Base-by-base conservation (phyloP, 1,140 invertebrate genomes). In the Zeugodacus cucurbitae region DNA sequence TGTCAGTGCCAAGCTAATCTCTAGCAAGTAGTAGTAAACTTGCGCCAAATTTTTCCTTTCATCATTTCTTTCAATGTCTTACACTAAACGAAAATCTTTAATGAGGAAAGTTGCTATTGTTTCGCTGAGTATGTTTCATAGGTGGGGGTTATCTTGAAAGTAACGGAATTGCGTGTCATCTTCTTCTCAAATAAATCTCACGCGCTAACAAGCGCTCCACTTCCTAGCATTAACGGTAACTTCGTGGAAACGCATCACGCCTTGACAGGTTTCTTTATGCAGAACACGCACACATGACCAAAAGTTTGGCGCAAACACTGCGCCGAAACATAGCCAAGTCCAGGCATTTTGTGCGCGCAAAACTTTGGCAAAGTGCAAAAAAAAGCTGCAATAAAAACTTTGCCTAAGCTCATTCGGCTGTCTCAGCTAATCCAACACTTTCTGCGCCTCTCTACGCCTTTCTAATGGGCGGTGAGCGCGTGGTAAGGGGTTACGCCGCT, bases 101-200 rank as follows among this genome's bases (percentile, higher is more conserved):
- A 82, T 82, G 44, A 82, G 74, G 1, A 82, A 82, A 82, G 74
- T 82, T 74, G n/a, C 64, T 67, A 44, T 29, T 82, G 41, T 82
- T 82, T 82, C 11, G n/a, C 1, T n/a, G n/a, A n/a, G n/a, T n/a
- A n/a, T n/a, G n/a, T n/a, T n/a, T n/a, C n/a, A n/a, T 29, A 48
- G 14, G 5, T 32, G n/a, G 48, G 44, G 17, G 48, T 11, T 54
- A 54, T 3, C 48, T 54, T 1, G 48, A 54, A 54, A 10, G 20
- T 37, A 29, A 44, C 7, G 2, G 22, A 82, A 48, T 2, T 37
- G 41, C 74, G 41, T 82, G 44, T 82, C 44, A 82, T 44, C 74
- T 82, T 7, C 41, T 48, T 82, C 41, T 48, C 48, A 82, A 48
- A 48, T 48, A 82, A 82, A 48, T 54, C 67, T 37, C 67, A 11